A percentile compares a stretch with the other conserved stretches of the same genome.
These are phyloP conservation scores for Siniperca knerii DNA, from an alignment of 2,113 vertebrate species.

Conservation along the genomic window DNA sequence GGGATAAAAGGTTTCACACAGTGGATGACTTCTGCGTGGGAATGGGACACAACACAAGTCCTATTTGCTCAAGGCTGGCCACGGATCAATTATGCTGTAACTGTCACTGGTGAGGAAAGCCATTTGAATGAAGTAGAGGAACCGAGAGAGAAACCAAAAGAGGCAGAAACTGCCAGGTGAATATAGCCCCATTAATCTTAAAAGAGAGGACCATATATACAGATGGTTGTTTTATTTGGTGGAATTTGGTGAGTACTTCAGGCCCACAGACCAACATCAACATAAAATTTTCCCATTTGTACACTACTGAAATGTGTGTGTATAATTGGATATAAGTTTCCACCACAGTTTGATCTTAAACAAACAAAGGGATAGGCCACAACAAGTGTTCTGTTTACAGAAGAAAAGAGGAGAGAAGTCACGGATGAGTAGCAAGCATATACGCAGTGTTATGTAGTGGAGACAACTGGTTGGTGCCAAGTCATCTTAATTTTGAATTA, in stretches of 20 bases:
- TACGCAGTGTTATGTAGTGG: not conserved
- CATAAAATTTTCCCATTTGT: not conserved
- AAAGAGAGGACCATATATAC: not conserved
- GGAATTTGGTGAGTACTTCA: constrained; percentile 13
- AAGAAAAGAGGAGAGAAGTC: constrained; percentile 11
- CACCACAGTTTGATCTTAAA: constrained; percentile 32
- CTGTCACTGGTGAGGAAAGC: constrained; percentile 57
- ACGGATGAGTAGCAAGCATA: not conserved
- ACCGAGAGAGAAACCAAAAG: constrained; percentile 7
- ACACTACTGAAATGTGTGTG: constrained; percentile 10
- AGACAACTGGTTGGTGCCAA: not conserved
- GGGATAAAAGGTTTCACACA: constrained; percentile 73
- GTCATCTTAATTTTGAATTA: constrained; percentile 19
- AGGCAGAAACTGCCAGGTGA: constrained; percentile 36
- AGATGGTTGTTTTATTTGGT: constrained; percentile 16
- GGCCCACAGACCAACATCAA: not conserved
- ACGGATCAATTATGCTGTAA: constrained; percentile 68
- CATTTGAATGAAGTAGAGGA: constrained; percentile 41
- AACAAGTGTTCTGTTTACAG: constrained; percentile 41
- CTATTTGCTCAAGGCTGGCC: constrained; percentile 67
- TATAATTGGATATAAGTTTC: constrained; percentile 15
- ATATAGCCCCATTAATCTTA: not conserved
- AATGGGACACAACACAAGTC: constrained; percentile 58
- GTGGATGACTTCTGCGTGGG: constrained; percentile 70
- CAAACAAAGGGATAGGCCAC: constrained; percentile 48